These are phyloP conservation scores for Acipenser ruthenus DNA, from an alignment of 2,797 vertebrate genomes.

Conservation along the genomic window DNA sequence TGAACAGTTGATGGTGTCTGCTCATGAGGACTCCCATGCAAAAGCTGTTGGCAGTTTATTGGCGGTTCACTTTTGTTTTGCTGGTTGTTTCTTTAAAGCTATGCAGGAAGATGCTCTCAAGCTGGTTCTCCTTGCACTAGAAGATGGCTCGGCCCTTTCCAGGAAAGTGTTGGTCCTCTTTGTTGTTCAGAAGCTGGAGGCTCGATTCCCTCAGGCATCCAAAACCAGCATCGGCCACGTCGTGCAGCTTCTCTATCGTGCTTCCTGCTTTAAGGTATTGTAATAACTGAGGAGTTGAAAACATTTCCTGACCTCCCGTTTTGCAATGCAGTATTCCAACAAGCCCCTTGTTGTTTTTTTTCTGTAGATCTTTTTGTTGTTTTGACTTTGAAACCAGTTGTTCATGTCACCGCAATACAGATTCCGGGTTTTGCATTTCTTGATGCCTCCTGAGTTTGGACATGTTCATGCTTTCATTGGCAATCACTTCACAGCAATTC, in stretches of 20 bases:
- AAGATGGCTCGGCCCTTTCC: slow-evolving; percentile 91
- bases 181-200: slow-evolving; percentile 89
- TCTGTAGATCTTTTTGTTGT: no score
- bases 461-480: no score
- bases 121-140: slow-evolving; percentile 83
- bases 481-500: no score
- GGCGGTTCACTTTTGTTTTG: background rate
- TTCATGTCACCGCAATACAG: no score
- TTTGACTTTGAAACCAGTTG: no score
- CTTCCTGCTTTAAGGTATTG: slow-evolving; percentile 90
- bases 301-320: no score
- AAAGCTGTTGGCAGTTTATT: background rate
- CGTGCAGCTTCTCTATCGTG: slow-evolving; percentile 90
- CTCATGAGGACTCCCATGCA: slow-evolving; percentile 13
- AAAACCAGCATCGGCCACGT: slow-evolving; percentile 96
- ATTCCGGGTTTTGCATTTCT: no score
- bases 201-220: slow-evolving; percentile 89
- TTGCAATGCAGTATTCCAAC: no score
- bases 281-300: no score
- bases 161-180: slow-evolving; percentile 93
- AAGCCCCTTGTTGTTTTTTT: no score
- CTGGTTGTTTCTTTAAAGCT: slow-evolving; percentile 48
- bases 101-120: slow-evolving; percentile 96
- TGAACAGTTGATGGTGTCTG: slow-evolving; percentile 37
- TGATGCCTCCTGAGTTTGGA: no score